Evolutionary conservation across 2,797 vertebrate species (phyloP).

Genomic region (Brachyrhaphis roseni): DNA sequence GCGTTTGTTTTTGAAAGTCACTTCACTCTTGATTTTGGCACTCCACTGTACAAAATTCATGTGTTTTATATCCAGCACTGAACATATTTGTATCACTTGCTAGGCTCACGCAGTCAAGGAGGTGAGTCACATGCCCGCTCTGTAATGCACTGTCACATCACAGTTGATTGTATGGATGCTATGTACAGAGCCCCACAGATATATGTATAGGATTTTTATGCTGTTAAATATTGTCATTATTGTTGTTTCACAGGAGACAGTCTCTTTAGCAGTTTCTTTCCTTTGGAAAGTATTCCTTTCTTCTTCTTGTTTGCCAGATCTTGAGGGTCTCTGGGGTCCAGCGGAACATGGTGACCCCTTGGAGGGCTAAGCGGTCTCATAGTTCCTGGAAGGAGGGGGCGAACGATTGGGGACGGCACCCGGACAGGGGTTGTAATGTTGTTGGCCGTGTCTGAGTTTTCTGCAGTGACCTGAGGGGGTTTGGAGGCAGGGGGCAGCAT

Average conservation of each 20-base stretch:
- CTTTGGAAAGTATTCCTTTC: conserved; percentile 97
- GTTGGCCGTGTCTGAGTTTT: conserved; percentile 80
- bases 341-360: conserved; percentile 58
- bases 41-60: conserved; percentile 66
- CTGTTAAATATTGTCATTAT: conserved; percentile 2
- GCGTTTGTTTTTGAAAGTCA: conserved; percentile 54
- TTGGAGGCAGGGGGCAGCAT: conserved; percentile 56
- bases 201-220: conserved; percentile 36
- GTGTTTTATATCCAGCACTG: conserved; percentile 50
- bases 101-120: conserved; percentile 51
- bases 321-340: conserved; percentile 75
- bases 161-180: conserved; percentile 70
- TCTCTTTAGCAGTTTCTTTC: conserved; percentile 97
- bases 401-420: conserved; percentile 89
- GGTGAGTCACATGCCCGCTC: conserved; percentile 51
- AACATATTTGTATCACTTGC: conserved; percentile 50
- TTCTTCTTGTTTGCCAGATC: conserved; percentile 95
- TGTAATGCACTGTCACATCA: conserved; percentile 40
- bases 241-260: conserved; percentile 88
- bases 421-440: conserved; percentile 80
- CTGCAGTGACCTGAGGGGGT: conserved; percentile 87
- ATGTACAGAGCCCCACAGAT: conserved; percentile 58
- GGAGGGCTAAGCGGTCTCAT: conserved; percentile 83
- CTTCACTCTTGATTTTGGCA: conserved; percentile 66
- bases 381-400: conserved; percentile 90